Evolutionary conservation across 2,888 invertebrate genomes (phyloP), one percentile per base, ranked within the genome.

Genomic region (Eupithecia subfuscata): DNA sequence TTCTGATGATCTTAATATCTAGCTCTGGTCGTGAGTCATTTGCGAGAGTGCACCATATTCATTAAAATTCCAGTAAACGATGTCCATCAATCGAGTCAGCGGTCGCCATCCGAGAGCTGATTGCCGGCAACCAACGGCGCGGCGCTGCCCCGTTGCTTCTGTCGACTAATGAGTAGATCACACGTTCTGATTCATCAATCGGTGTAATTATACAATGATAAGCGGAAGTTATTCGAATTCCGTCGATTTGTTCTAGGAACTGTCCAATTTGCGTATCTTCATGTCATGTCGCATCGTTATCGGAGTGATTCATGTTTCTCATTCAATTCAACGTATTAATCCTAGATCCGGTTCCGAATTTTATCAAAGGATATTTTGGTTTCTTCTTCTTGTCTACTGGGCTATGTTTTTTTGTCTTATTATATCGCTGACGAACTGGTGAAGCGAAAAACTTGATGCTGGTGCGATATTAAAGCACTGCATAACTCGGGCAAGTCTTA

Each of bases 11-110:
- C 90, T 89, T 88, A 89, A 89, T 90, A 87, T 87, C 87, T 86
- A 85, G 82, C 84, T 85, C 75, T 85, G 80, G 68, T 75, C 78
- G 84, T 92, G 91, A 92, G 86, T 92, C 91, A 93, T 88, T 90
- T 88, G 90, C 88, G 90, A 90, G 90, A 91, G 84, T 93, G 92
- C 92, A 93, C 87, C 85, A 87, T 85, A 87, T 86, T 88, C 88
- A 90, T 93, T 90, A 91, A 90, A 88, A 92, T 93, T 92, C 92
- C 90, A 89, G 86, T 86, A 88, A 90, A 86, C 86, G 86, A 87
- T 87, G 84, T 85, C 84, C 87, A 85, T 89, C 87, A 86, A 86
- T 86, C 82, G 87, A 78, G 78, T 75, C 52, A 79, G 81, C 84
- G 82, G 83, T 79, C 80, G 74, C 75, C 82, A 82, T 81, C 83